Base-by-base conservation (phyloP, 2,797 vertebrate genomes). In the Ctenochaetus hawaiiensis region DNA sequence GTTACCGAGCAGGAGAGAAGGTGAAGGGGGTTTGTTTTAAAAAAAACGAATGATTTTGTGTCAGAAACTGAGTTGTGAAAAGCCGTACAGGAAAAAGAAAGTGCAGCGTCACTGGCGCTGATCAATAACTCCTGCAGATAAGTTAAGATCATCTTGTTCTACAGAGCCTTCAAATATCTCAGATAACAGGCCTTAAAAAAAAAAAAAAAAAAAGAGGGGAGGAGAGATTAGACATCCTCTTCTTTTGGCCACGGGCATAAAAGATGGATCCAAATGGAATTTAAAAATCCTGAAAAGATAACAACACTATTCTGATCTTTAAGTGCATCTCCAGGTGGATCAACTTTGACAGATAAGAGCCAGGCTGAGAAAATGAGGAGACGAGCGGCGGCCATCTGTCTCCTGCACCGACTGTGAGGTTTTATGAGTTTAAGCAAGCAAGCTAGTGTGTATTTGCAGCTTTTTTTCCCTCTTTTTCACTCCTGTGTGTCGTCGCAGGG, bases 271-370 rank as follows among this genome's bases (percentile, higher is more conserved):
- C 70, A 22, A 43, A 51, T 17, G 20, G 18, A 74, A 75, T 49
- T 52, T 5, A 39, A 67, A 73, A 57, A 48, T 44, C 54, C 14
- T 67, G 23, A 62, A 69, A 60, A 56, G 66, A 82, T 70, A 80
- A 83, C 34, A 66, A 58, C 65, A 26, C 26, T 26, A 26, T 44
- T 57, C 72, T 58, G 45, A 76, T 81, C 37, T 72, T 20, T 66
- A 71, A 79, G 63, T 53, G 41, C 48, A 23, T 56, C 20, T 61
- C 20, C 8, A 45, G 67, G 61, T 67, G 78, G 41, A 75, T 82
- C 51, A 2, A 34, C 16, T n/a, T 1, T 74, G 77, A 67, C 60
- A 7, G 72, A 77, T 74, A 82, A 56, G 57, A 82, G 44, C 22
- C 59, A 37, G 0, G n/a, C 52, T 41, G 18, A 44, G 56, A 75